Percentiles rank a stretch among this genome's conserved stretches.
Conservation (phyloP, 2,888 invertebrate species). For the Bombyx huttoni region DNA sequence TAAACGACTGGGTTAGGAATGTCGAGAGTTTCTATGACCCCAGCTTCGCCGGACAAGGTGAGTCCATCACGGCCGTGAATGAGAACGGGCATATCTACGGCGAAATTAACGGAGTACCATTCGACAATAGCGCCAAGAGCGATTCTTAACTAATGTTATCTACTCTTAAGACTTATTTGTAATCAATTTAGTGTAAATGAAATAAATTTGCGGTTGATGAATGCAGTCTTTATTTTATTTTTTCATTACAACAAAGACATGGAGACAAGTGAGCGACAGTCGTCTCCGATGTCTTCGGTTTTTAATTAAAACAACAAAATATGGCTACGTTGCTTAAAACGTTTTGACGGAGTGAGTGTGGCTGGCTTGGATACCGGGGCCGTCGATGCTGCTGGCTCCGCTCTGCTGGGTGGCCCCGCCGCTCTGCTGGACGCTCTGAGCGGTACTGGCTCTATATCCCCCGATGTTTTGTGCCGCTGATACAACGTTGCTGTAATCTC, state of each 20-base stretch:
- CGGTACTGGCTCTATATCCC: conserved; percentile 33
- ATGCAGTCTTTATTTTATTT: conserved; percentile 27
- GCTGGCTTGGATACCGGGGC: conserved; percentile 39
- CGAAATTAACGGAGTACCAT: conserved; percentile 29
- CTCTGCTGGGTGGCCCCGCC: conserved; percentile 31
- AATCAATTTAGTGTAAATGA: neutral
- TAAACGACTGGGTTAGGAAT: conserved; percentile 32
- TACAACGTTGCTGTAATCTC: conserved; percentile 25
- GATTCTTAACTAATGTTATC: neutral
- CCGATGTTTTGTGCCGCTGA: conserved; percentile 38
- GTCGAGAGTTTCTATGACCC: conserved; percentile 32
- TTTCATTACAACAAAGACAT: conserved; percentile 24
- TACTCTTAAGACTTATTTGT: neutral
- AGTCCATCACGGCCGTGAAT: conserved; percentile 31
- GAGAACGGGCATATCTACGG: conserved; percentile 41
- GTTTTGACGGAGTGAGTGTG: conserved; percentile 45
- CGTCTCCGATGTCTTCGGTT: conserved; percentile 39
- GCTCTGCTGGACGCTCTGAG: conserved; percentile 37
- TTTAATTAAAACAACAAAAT: conserved; percentile 1
- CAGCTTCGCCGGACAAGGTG: conserved; percentile 20
- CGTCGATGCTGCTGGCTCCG: conserved; percentile 41
- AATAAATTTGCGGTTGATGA: conserved; percentile 5
- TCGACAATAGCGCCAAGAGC: conserved; percentile 24
- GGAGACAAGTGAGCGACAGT: conserved; percentile 43
- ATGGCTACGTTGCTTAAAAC: conserved; percentile 21